phyloP scores from a whole-genome alignment of 2,113 vertebrate genomes.

The Potamarius usumacintae region DNA sequence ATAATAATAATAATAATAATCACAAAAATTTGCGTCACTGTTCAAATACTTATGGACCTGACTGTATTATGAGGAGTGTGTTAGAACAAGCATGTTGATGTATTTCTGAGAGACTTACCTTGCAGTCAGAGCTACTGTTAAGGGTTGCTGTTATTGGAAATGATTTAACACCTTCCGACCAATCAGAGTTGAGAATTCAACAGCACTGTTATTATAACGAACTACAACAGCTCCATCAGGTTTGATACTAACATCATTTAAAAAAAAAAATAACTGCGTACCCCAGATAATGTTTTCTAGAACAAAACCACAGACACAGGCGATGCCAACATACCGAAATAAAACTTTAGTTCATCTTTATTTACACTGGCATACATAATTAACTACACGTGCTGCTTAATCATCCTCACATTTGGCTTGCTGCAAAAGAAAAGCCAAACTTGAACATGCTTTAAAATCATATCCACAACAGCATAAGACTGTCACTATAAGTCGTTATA shows the following conservation, averaged over 20 bases:
- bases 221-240: neutral
- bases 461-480: neutral
- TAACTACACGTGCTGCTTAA: neutral
- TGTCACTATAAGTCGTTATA: neutral
- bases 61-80: neutral
- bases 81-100: neutral
- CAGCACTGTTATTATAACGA: neutral
- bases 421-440: conserved; percentile 4
- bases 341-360: conserved; percentile 23
- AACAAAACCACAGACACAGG: neutral
- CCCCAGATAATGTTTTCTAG: neutral
- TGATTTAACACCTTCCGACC: neutral
- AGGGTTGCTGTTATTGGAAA: neutral
- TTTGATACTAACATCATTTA: neutral
- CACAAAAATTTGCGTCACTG: too few relatives aligned
- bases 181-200: neutral
- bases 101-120: neutral
- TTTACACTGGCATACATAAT: conserved; percentile 5
- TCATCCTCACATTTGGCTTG: neutral
- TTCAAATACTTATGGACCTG: too few relatives aligned
- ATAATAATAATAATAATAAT: too few relatives aligned
- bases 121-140: neutral
- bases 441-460: neutral
- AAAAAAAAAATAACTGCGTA: neutral
- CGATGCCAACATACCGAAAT: neutral